These are phyloP conservation scores for Sclerurus mexicanus DNA, from an alignment of 2,113 vertebrate species.

Conservation along the genomic window DNA sequence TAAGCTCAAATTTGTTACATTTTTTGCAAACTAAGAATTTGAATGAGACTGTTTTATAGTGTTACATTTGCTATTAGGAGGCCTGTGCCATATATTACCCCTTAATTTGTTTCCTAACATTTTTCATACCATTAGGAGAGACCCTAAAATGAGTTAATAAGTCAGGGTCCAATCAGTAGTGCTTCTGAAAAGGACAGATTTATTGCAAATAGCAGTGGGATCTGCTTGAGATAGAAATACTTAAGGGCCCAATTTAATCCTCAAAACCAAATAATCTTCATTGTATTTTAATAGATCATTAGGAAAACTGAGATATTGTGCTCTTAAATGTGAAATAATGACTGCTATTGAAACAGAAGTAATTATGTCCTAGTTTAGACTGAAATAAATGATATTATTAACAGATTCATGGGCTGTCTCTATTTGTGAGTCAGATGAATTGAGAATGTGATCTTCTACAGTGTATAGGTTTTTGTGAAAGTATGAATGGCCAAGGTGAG, in stretches of 20 bases:
- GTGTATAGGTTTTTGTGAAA: not conserved
- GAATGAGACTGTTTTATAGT: not conserved
- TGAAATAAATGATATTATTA: not conserved
- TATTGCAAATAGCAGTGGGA: not conserved
- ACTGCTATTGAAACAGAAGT: not conserved
- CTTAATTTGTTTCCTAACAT: not conserved
- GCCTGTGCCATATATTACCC: not conserved
- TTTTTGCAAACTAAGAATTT: not conserved
- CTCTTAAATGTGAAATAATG: not conserved
- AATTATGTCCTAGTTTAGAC: not conserved
- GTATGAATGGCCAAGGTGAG: not conserved
- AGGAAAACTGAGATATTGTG: not conserved
- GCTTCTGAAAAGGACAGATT: not conserved
- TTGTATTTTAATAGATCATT: not conserved
- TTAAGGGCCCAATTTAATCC: not conserved
- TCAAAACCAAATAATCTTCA: not conserved
- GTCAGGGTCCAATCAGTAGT: not conserved
- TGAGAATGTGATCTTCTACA: not conserved
- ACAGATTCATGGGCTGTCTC: not conserved
- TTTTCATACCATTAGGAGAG: not conserved
- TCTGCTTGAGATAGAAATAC: not conserved
- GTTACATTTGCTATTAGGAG: not conserved
- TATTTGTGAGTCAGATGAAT: not conserved
- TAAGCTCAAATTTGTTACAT: not conserved
- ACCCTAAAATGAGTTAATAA: not conserved